These are phyloP conservation scores for Tapirus indicus DNA, from an alignment of 2,797 vertebrate species.

Conservation along the genomic window DNA sequence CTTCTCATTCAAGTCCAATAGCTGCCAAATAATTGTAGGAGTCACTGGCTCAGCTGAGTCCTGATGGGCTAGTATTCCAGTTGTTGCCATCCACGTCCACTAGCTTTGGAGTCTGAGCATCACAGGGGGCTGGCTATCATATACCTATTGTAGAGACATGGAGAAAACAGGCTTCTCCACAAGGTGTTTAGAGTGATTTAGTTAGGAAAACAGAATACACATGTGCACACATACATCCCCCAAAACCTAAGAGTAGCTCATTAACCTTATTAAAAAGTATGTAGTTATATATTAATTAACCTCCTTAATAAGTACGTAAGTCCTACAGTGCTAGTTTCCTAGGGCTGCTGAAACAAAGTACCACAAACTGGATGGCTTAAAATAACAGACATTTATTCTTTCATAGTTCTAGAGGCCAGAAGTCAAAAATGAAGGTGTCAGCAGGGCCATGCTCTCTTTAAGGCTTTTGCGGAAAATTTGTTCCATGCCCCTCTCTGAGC, in stretches of 20 bases:
- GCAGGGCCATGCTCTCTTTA: accelerated
- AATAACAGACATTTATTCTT: background rate
- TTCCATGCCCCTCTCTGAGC: background rate
- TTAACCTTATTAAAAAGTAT: background rate
- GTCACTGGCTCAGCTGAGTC: background rate
- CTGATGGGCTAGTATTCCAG: background rate
- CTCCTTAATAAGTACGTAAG: background rate
- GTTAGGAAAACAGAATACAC: background rate
- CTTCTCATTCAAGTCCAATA: background rate
- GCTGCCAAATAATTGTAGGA: background rate
- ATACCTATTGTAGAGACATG: accelerated
- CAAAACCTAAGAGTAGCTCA: background rate
- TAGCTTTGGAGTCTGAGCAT: background rate
- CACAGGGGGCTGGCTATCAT: background rate
- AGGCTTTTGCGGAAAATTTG: background rate
- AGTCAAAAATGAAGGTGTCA: background rate
- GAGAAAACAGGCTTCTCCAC: background rate
- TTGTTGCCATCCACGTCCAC: accelerated
- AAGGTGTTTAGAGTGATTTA: background rate
- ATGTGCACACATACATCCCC: background rate
- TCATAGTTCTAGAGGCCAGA: background rate
- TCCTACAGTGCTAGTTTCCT: background rate
- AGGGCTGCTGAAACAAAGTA: background rate
- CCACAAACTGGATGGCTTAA: background rate
- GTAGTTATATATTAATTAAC: background rate